These are phyloP conservation scores for Hoplostethus atlanticus DNA, from an alignment of 2,797 vertebrate genomes.

Conservation along the genomic window DNA sequence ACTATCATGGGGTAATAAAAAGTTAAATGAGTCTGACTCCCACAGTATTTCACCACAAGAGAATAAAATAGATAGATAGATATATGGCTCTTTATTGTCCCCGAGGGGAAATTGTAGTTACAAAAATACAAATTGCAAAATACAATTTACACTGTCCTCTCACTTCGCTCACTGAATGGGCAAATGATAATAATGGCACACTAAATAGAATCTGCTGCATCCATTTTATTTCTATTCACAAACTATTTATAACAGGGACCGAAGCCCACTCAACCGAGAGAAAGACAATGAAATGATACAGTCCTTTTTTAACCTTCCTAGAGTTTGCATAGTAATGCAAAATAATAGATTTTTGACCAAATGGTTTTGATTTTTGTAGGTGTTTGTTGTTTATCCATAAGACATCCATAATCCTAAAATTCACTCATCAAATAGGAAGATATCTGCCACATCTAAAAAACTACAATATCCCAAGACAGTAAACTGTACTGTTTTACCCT, in stretches of 20 bases:
- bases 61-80: no score
- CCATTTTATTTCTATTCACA: not conserved
- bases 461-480: conserved; percentile 10
- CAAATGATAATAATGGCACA: not conserved
- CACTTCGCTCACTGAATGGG: not conserved
- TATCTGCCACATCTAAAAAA: not conserved
- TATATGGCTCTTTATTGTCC: no score
- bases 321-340: conserved; percentile 14
- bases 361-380: conserved; percentile 8
- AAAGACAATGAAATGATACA: not conserved
- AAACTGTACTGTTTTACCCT: conserved; percentile 20
- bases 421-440: not conserved
- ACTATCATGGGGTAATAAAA: no score
- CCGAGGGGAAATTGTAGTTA: no score
- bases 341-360: not conserved
- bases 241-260: no score
- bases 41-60: no score
- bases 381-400: not conserved
- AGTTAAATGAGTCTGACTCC: no score
- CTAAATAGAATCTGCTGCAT: not conserved
- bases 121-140: no score
- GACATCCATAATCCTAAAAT: not conserved
- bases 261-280: not conserved
- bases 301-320: not conserved
- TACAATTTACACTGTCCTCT: no score